Percentiles rank a stretch among this genome's conserved stretches.
These are phyloP conservation scores for Bombus fervidus DNA, from an alignment of 1,140 invertebrate genomes.

Conservation along the genomic window DNA sequence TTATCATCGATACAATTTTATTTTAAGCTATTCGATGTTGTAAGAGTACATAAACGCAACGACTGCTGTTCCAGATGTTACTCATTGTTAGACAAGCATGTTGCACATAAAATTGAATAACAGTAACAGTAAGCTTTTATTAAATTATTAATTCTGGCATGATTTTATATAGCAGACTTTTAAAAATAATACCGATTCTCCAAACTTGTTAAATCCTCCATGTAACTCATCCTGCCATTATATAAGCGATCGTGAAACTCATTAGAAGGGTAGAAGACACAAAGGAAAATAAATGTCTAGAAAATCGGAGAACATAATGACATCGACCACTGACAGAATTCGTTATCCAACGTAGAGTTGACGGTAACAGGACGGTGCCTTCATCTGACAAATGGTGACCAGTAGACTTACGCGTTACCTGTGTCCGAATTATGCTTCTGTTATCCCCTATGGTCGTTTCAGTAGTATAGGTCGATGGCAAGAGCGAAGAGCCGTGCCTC, in stretches of 20 bases:
- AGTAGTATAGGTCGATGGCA: constrained; percentile 3
- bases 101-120: too few relatives aligned
- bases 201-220: too few relatives aligned
- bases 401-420: constrained; percentile 62
- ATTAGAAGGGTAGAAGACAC: too few relatives aligned
- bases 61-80: too few relatives aligned
- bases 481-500: constrained; percentile 10
- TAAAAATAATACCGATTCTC: too few relatives aligned
- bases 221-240: neutral
- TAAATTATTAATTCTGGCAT: too few relatives aligned
- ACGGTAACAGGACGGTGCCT: constrained; percentile 45
- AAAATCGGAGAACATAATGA: neutral
- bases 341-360: constrained; percentile 31
- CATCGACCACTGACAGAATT: neutral
- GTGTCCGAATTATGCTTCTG: constrained; percentile 64
- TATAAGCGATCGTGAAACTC: neutral
- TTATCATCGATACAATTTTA: too few relatives aligned
- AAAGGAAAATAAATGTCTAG: neutral
- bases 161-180: too few relatives aligned
- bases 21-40: too few relatives aligned
- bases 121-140: too few relatives aligned
- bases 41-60: too few relatives aligned
- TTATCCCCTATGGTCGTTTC: constrained; percentile 34
- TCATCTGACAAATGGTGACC: constrained; percentile 65
- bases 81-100: too few relatives aligned